These are phyloP conservation scores for Keiferia lycopersicella DNA, from an alignment of 2,888 invertebrate species.

Conservation along the genomic window DNA sequence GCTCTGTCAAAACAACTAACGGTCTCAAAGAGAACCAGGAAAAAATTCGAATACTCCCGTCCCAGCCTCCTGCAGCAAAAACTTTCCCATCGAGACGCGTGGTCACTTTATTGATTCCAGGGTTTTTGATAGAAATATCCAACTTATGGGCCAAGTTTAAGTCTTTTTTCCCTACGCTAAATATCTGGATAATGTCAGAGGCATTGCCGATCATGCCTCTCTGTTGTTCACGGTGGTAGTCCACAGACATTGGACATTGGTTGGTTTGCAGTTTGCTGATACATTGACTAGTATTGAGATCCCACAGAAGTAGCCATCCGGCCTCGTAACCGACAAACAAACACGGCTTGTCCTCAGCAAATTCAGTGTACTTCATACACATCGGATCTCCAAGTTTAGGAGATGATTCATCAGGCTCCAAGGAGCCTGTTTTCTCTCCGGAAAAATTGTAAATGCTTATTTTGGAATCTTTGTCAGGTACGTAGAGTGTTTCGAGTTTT, in stretches of 20 bases:
- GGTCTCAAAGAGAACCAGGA: conserved; percentile 89
- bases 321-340: conserved; percentile 88
- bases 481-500: conserved; percentile 83
- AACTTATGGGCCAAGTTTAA: conserved; percentile 80
- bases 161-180: conserved; percentile 79
- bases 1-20: conserved; percentile 87
- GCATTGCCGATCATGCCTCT: conserved; percentile 86
- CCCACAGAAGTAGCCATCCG: conserved; percentile 87
- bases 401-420: conserved; percentile 63
- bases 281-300: conserved; percentile 82
- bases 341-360: conserved; percentile 72
- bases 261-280: conserved; percentile 81
- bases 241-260: conserved; percentile 86
- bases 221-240: conserved; percentile 84
- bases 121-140: conserved; percentile 86
- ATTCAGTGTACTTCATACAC: conserved; percentile 81
- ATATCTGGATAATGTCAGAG: conserved; percentile 83
- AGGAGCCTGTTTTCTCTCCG: conserved; percentile 64
- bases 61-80: conserved; percentile 88
- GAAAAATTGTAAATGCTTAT: conserved; percentile 76
- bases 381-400: conserved; percentile 83
- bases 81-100: conserved; percentile 87
- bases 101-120: conserved; percentile 86
- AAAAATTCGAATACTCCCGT: conserved; percentile 87
- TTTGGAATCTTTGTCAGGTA: conserved; percentile 83